These are phyloP conservation scores for Anser cygnoides DNA, from an alignment of 2,113 vertebrate species.

Conservation along the genomic window DNA sequence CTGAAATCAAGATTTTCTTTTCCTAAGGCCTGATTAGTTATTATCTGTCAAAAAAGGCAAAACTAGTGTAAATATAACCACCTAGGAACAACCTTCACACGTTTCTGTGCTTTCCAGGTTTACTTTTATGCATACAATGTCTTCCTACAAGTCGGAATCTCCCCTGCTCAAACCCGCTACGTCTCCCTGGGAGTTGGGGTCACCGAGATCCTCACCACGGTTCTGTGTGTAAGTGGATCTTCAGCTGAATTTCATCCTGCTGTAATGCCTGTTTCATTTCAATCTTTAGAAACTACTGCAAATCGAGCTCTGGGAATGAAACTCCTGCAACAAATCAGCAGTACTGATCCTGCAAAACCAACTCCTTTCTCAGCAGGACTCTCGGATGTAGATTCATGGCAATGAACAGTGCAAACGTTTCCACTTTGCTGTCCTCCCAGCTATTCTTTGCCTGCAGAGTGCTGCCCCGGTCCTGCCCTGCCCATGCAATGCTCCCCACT, in stretches of 20 bases:
- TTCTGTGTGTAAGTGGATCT: conserved; percentile 77
- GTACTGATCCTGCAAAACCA: neutral
- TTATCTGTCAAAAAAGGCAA: neutral
- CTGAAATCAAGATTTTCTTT: neutral
- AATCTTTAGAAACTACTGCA: neutral
- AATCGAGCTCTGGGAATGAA: neutral
- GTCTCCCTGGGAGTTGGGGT: conserved; percentile 78
- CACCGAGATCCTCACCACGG: conserved; percentile 74
- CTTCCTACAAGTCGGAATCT: conserved; percentile 80
- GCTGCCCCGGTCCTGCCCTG: neutral
- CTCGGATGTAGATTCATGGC: neutral
- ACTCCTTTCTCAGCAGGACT: neutral
- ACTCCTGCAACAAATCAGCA: neutral
- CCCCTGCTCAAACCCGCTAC: conserved; percentile 71
- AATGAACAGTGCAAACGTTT: neutral
- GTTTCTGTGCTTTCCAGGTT: conserved; percentile 71
- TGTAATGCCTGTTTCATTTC: neutral
- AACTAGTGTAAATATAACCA: neutral
- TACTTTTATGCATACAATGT: conserved; percentile 84
- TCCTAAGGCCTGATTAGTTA: neutral
- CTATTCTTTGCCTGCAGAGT: neutral
- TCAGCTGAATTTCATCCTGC: neutral
- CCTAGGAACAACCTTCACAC: neutral
- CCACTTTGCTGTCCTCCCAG: neutral
- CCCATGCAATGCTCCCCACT: neutral